Evolutionary conservation across 2,797 vertebrate species (phyloP).

Genomic region (Aldrovandia affinis): DNA sequence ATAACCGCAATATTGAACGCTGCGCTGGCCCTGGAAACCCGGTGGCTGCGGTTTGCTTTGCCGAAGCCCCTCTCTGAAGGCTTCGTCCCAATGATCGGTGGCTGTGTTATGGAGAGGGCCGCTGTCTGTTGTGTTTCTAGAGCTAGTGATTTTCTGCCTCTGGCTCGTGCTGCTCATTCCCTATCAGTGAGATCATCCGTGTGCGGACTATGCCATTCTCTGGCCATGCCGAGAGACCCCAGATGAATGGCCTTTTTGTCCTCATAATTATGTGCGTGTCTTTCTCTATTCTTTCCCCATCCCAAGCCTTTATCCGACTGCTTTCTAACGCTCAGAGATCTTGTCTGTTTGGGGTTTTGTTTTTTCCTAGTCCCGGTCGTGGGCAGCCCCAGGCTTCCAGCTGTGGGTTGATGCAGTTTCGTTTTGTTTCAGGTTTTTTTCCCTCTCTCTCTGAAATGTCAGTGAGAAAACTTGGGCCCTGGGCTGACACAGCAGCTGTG

Average conservation of each 20-base stretch:
- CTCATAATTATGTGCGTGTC: background rate
- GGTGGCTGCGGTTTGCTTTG: constrained; percentile 53
- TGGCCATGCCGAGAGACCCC: background rate
- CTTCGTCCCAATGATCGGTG: constrained; percentile 59
- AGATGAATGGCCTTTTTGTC: background rate
- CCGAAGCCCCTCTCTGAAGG: constrained; percentile 43
- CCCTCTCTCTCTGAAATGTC: background rate
- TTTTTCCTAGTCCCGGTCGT: background rate
- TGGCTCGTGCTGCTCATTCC: background rate
- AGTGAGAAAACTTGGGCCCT: background rate
- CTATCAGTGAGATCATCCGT: background rate
- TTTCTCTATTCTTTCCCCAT: background rate
- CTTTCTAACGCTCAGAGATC: background rate
- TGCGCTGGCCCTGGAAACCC: constrained; percentile 48
- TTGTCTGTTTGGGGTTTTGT: background rate
- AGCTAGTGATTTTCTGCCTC: background rate
- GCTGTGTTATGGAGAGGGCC: constrained; percentile 26
- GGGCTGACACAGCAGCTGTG: background rate
- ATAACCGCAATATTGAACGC: background rate
- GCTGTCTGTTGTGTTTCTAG: background rate
- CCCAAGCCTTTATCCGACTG: background rate
- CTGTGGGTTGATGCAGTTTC: background rate
- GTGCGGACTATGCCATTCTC: background rate
- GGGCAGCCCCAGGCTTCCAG: background rate
- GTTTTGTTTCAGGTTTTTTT: background rate